Percentiles rank a stretch among this genome's conserved stretches.
Evolutionary conservation across 2,888 invertebrate species (phyloP).

Genomic region (Tupiocoris notatus): DNA sequence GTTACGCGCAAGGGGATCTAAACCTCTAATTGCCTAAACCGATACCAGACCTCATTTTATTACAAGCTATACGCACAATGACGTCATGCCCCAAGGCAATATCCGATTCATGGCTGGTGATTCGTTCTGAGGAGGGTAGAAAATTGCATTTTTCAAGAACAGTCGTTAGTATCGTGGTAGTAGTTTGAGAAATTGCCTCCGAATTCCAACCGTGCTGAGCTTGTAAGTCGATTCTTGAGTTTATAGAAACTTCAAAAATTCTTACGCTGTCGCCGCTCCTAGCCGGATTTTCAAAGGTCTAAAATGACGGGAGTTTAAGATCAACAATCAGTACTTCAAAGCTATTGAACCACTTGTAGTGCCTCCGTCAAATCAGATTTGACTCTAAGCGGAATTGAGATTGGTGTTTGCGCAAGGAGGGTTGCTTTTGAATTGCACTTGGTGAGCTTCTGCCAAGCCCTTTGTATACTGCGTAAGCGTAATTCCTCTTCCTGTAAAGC

Average conservation of each 20-base stretch:
- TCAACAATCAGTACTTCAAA: too few species aligned
- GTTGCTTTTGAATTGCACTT: background rate
- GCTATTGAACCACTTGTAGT: too few species aligned
- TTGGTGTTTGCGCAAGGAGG: constrained; percentile 19
- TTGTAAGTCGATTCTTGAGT: too few species aligned
- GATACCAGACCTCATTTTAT: background rate
- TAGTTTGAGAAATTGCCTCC: too few species aligned
- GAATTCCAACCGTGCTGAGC: too few species aligned
- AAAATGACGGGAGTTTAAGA: background rate
- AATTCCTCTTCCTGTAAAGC: constrained; percentile 2
- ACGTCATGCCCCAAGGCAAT: background rate
- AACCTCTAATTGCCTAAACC: background rate
- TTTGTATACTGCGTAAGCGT: background rate
- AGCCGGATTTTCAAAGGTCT: too few species aligned
- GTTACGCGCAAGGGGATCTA: background rate
- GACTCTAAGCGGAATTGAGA: constrained; percentile 12
- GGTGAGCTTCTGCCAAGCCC: background rate
- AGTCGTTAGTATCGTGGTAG: too few species aligned
- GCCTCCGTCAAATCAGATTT: background rate
- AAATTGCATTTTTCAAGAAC: background rate
- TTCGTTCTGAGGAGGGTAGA: background rate
- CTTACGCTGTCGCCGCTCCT: too few species aligned
- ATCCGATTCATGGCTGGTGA: background rate
- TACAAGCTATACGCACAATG: background rate
- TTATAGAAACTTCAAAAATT: too few species aligned